phyloP scores from a whole-genome alignment of 2,113 vertebrate species.

The Zingel zingel region DNA sequence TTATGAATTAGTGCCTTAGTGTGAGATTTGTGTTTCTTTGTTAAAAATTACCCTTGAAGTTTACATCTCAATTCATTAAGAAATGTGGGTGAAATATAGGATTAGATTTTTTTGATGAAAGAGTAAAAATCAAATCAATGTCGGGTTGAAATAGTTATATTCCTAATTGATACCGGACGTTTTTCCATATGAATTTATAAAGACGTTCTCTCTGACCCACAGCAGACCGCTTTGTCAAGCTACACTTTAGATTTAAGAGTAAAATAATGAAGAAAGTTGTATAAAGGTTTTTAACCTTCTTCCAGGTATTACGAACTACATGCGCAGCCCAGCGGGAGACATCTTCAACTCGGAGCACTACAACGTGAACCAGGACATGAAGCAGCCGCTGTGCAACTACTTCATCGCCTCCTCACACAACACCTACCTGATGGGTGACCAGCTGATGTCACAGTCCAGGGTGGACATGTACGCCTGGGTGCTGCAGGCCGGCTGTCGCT shows the following conservation, averaged over 20 bases:
- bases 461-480: slow-evolving; percentile 99
- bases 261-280: neutral
- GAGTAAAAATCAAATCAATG: neutral
- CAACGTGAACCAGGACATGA: slow-evolving; percentile 94
- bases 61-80: neutral
- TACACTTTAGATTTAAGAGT: neutral
- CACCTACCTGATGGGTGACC: slow-evolving; percentile 98
- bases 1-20: no score
- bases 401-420: slow-evolving; percentile 99
- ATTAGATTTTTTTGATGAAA: neutral
- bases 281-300: neutral
- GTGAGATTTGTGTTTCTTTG: no score
- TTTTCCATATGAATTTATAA: neutral
- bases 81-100: neutral
- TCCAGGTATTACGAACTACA: slow-evolving; percentile 96
- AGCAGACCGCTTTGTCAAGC: neutral
- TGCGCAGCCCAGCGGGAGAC: slow-evolving; percentile 93
- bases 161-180: neutral
- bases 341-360: slow-evolving; percentile 95
- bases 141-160: neutral
- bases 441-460: slow-evolving; percentile 97
- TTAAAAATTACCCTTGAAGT: no score
- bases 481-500: slow-evolving; percentile 96
- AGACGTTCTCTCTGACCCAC: neutral
- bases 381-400: slow-evolving; percentile 91